Conservation (phyloP, 2,113 vertebrate genomes). For the Ploceus nigricollis region DNA sequence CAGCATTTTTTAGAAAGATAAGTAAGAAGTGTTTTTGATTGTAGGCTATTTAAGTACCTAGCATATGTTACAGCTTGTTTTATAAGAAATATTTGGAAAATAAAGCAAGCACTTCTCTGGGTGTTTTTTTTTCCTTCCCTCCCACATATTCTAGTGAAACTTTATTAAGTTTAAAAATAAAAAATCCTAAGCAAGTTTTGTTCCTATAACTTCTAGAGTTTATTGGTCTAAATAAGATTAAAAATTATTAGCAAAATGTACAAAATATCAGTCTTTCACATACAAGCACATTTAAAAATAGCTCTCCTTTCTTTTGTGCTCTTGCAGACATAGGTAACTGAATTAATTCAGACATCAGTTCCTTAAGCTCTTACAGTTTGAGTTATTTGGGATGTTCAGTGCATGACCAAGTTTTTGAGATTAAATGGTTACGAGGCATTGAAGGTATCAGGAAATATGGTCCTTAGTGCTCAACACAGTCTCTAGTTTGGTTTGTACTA, state of each 20-base stretch:
- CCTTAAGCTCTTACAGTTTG: neutral
- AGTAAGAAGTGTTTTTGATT: neutral
- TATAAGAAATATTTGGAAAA: neutral
- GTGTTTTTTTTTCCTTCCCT: no score
- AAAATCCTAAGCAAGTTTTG: neutral
- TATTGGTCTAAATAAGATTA: neutral
- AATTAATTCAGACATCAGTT: fast-evolving
- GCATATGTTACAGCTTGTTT: conserved; percentile 10
- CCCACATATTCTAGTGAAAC: neutral
- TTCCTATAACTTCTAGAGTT: neutral
- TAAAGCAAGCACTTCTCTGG: neutral
- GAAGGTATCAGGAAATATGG: neutral
- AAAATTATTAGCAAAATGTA: neutral
- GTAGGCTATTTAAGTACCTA: neutral
- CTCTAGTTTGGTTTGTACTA: neutral
- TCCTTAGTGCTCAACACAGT: neutral
- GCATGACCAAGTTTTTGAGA: neutral
- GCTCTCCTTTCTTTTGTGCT: neutral
- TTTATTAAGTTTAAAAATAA: neutral
- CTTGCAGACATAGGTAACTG: neutral
- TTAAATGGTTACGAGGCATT: neutral
- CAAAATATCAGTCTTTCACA: neutral
- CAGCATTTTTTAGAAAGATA: neutral
- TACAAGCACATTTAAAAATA: neutral
- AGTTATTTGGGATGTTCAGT: neutral